Conservation (phyloP, 2,113 vertebrate genomes). For the Engraulis encrasicolus region DNA sequence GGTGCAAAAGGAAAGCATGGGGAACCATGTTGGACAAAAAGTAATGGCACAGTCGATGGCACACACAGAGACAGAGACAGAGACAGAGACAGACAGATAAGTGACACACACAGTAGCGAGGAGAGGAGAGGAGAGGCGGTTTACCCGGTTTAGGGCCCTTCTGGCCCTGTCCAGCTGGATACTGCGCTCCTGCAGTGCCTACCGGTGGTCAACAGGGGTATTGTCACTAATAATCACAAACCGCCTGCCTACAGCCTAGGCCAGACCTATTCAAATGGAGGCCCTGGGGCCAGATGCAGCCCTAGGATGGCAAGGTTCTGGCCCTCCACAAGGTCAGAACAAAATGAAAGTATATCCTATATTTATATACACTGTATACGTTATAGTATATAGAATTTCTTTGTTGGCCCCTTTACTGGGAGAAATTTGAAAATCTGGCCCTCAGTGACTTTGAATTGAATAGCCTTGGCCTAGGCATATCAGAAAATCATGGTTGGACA, state of each 20-base stretch:
- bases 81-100: no score
- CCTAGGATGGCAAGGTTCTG: no score
- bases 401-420: no score
- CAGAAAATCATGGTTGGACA: no score
- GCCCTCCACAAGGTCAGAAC: no score
- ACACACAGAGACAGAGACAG: conserved; percentile 34
- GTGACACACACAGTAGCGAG: not conserved
- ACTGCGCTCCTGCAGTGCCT: conserved; percentile 29
- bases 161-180: conserved; percentile 25
- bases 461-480: no score
- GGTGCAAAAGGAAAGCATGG: not conserved
- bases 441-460: no score
- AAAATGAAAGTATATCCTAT: no score
- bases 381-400: no score
- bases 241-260: not conserved
- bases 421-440: no score
- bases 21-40: not conserved
- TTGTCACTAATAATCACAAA: not conserved
- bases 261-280: no score
- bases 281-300: no score
- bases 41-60: not conserved
- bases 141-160: conserved; percentile 32
- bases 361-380: not conserved
- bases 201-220: conserved; percentile 37
- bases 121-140: not conserved